Percentiles rank a stretch among this genome's conserved stretches.
Evolutionary conservation across 2,888 invertebrate genomes (phyloP).

Genomic region (Agelastica alni): DNA sequence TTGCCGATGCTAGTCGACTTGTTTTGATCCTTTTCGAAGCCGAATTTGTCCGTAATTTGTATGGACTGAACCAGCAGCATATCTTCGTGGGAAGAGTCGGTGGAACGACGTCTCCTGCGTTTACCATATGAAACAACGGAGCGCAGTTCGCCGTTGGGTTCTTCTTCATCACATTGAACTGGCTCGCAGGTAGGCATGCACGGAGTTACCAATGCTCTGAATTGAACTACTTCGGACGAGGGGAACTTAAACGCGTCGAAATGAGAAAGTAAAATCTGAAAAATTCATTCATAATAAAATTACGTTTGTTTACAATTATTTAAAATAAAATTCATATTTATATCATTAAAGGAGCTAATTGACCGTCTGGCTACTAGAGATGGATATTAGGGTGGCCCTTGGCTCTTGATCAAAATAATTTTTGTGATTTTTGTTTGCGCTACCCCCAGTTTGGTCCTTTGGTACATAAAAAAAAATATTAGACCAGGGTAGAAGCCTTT

Average conservation of each 20-base stretch:
- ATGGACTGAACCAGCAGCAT: slow-evolving; percentile 89
- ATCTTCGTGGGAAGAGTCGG: slow-evolving; percentile 63
- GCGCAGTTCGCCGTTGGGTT: slow-evolving; percentile 80
- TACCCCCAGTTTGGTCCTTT: too few species aligned
- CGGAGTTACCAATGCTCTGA: slow-evolving; percentile 92
- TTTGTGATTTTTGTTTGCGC: too few species aligned
- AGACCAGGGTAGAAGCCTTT: too few species aligned
- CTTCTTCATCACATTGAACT: slow-evolving; percentile 84
- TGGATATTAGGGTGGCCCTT: too few species aligned
- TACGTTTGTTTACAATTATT: too few species aligned
- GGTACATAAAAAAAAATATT: too few species aligned
- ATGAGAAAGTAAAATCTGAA: slow-evolving; percentile 81
- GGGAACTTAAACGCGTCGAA: slow-evolving; percentile 98
- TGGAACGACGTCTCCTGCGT: slow-evolving; percentile 71
- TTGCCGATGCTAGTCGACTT: slow-evolving; percentile 58
- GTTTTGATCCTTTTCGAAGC: slow-evolving; percentile 73
- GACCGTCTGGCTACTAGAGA: too few species aligned
- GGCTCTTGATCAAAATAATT: too few species aligned
- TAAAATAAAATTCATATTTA: too few species aligned
- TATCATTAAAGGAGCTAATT: too few species aligned
- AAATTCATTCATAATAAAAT: too few species aligned
- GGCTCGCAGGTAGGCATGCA: slow-evolving; percentile 94
- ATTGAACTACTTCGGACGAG: slow-evolving; percentile 91
- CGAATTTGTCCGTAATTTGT: slow-evolving; percentile 91
- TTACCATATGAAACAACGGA: slow-evolving; percentile 84